Evolutionary conservation across 2,888 invertebrate genomes (phyloP).

Genomic region (Tenthredo mesomela): DNA sequence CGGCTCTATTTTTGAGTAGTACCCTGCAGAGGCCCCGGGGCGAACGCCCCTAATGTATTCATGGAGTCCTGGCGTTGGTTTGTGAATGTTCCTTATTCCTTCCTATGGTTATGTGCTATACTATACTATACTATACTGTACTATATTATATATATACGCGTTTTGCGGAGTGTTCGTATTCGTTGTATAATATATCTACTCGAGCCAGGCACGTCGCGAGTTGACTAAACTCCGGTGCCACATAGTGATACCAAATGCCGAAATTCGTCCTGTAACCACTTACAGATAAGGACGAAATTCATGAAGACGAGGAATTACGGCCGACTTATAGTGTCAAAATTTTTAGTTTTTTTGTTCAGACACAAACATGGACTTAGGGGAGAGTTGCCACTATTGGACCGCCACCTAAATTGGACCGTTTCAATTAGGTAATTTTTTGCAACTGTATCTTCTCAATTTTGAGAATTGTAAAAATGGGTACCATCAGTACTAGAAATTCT

Average conservation of each 20-base stretch:
- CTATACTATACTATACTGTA: not conserved
- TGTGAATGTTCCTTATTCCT: constrained; percentile 17
- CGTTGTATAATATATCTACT: constrained; percentile 37
- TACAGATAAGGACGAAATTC: constrained; percentile 2
- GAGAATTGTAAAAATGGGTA: no score
- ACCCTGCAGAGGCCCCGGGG: constrained; percentile 11
- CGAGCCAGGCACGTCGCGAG: not conserved
- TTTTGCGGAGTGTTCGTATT: constrained; percentile 4
- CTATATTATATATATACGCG: not conserved
- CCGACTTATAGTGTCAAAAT: not conserved
- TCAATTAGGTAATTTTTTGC: no score
- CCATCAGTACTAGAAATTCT: no score
- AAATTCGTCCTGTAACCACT: not conserved
- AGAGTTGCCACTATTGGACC: no score
- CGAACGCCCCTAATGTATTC: constrained; percentile 39
- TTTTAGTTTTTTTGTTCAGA: not conserved
- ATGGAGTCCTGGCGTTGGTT: constrained; percentile 37
- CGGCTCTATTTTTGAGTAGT: constrained; percentile 39
- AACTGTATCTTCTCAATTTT: no score
- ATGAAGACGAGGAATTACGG: not conserved
- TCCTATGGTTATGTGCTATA: not conserved
- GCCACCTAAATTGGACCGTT: no score
- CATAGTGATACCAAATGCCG: not conserved
- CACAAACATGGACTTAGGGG: not conserved
- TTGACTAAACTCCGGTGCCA: not conserved